These are phyloP conservation scores for Zapus hudsonius DNA, from an alignment of 2,113 vertebrate species.

Conservation along the genomic window DNA sequence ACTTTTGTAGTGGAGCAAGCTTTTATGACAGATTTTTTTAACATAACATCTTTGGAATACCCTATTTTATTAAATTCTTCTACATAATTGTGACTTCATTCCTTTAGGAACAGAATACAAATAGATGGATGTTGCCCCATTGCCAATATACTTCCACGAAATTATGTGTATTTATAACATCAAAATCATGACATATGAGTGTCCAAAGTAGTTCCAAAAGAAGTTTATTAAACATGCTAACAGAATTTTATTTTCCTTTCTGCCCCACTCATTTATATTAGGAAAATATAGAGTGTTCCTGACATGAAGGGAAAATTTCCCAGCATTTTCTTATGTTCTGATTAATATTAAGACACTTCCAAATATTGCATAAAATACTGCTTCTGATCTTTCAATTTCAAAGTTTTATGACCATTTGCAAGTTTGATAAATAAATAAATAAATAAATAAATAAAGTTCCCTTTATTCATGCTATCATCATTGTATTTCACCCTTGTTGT, in stretches of 20 bases:
- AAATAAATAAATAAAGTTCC: neutral
- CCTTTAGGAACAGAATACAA: constrained; percentile 1
- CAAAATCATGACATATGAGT: constrained; percentile 56
- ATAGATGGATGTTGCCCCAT: neutral
- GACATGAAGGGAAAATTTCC: neutral
- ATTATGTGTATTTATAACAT: neutral
- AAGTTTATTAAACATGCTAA: constrained; percentile 55
- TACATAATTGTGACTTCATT: neutral
- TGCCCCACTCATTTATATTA: constrained; percentile 67
- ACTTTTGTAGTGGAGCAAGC: neutral
- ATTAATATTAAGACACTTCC: constrained; percentile 27
- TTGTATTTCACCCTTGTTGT: constrained; percentile 65
- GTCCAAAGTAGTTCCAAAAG: constrained; percentile 73
- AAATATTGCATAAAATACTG: neutral
- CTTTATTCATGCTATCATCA: constrained; percentile 11
- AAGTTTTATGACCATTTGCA: constrained; percentile 20
- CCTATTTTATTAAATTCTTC: constrained; percentile 29
- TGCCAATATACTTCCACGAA: neutral
- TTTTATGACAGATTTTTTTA: neutral
- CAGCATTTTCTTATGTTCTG: neutral
- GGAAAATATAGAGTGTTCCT: constrained; percentile 62
- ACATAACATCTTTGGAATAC: neutral
- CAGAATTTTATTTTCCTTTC: constrained; percentile 69
- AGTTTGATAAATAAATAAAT: too few relatives aligned
- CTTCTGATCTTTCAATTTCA: constrained; percentile 57